Conservation (phyloP, 1,140 invertebrate species). For the Drosophila saltans region DNA sequence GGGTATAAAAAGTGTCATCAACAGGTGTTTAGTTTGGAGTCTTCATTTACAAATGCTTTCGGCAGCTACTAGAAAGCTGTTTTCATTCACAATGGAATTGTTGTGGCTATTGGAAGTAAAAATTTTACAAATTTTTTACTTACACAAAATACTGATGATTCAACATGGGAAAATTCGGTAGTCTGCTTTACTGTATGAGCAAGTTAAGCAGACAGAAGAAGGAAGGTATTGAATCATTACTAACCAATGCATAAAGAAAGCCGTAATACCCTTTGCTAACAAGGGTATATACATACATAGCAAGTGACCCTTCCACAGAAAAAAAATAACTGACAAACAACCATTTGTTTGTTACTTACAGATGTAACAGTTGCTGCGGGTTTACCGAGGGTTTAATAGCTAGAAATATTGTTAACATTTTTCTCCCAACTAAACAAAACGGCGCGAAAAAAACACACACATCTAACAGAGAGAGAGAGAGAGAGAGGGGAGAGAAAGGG, state of each 20-base stretch:
- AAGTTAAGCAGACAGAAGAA: too few species aligned
- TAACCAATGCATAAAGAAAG: background rate
- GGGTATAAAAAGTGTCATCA: background rate
- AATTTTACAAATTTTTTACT: background rate
- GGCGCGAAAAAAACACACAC: constrained; percentile 36
- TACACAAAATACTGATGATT: background rate
- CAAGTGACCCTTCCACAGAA: background rate
- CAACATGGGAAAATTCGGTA: background rate
- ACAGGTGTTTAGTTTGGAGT: background rate
- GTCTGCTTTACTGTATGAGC: background rate
- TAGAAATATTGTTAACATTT: constrained; percentile 47
- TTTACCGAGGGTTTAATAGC: constrained; percentile 44
- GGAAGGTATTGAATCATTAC: too few species aligned
- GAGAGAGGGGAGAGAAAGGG: background rate
- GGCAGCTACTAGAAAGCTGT: too few species aligned
- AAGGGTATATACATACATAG: background rate
- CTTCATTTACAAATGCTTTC: background rate
- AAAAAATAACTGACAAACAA: background rate
- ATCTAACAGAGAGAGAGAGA: constrained; percentile 5
- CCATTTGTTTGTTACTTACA: constrained; percentile 3
- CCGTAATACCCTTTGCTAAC: background rate
- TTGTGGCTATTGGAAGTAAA: background rate
- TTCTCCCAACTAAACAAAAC: constrained; percentile 33
- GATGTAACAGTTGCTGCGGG: constrained; percentile 2
- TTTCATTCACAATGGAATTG: background rate